phyloP scores from a whole-genome alignment of 2,888 invertebrate species.

The Epicampocera succincta region DNA sequence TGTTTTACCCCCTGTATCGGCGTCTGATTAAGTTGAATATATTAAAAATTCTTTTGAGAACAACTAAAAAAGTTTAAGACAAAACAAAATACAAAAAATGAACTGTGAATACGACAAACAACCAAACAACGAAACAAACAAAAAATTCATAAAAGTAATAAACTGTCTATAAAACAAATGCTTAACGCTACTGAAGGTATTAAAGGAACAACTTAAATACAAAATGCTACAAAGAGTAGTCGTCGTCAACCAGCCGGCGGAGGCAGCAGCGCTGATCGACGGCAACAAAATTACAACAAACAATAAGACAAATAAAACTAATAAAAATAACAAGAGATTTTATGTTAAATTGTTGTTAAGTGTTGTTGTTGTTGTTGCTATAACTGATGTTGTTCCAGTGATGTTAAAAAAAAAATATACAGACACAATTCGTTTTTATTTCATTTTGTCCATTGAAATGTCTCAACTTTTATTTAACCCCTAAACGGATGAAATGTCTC shows the following conservation, averaged over 20 bases:
- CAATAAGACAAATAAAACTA: conserved; percentile 57
- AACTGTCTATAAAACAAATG: conserved; percentile 62
- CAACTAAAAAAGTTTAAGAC: not conserved
- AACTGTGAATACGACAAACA: too few species aligned
- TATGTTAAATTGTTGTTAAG: conserved; percentile 52
- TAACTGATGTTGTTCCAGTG: conserved; percentile 40
- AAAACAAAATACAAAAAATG: not conserved
- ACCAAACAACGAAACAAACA: conserved; percentile 9
- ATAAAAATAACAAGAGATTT: conserved; percentile 63
- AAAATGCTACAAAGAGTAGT: conserved; percentile 43
- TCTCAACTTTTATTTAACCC: conserved; percentile 29
- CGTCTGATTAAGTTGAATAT: conserved; percentile 28
- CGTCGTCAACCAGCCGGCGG: conserved; percentile 5
- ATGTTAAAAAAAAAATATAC: not conserved
- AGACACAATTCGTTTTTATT: conserved; percentile 14
- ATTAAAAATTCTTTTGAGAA: conserved; percentile 18
- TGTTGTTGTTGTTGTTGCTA: conserved; percentile 24
- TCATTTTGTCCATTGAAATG: not conserved
- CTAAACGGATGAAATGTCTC: not conserved
- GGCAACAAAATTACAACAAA: conserved; percentile 49
- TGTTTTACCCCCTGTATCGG: conserved; percentile 24
- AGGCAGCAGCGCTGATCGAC: conserved; percentile 39
- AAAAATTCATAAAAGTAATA: conserved; percentile 21
- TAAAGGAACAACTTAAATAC: conserved; percentile 45
- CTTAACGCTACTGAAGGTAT: conserved; percentile 66